Conservation (phyloP, 2,888 invertebrate genomes). For the Baccha elongata region DNA sequence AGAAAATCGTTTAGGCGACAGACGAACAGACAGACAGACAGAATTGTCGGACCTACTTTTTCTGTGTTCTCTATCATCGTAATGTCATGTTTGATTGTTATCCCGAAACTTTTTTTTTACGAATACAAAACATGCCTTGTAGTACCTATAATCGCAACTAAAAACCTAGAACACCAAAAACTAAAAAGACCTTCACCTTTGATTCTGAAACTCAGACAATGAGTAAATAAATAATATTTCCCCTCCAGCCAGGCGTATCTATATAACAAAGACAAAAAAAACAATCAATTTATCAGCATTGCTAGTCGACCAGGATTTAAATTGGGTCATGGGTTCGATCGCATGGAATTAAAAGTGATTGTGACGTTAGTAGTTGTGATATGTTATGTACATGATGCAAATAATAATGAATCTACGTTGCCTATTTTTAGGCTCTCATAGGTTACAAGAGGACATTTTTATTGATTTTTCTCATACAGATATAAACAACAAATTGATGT, state of each 20-base stretch:
- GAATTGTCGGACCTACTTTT: too few relatives aligned
- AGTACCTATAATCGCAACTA: too few relatives aligned
- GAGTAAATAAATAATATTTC: not conserved
- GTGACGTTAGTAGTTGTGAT: not conserved
- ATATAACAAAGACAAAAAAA: too few relatives aligned
- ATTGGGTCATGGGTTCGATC: constrained; percentile 37
- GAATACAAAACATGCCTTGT: too few relatives aligned
- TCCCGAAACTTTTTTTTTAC: too few relatives aligned
- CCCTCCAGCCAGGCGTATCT: not conserved
- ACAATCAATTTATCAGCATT: constrained; percentile 8
- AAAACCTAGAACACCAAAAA: not conserved
- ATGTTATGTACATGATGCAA: not conserved
- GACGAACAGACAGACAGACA: too few relatives aligned
- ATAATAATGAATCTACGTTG: constrained; percentile 14
- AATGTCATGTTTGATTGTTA: too few relatives aligned
- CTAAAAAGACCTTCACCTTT: not conserved
- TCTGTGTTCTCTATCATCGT: too few relatives aligned
- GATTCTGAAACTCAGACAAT: not conserved
- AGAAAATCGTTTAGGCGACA: too few relatives aligned
- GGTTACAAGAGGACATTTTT: not conserved
- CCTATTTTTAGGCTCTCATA: constrained; percentile 37
- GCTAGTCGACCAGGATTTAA: not conserved
- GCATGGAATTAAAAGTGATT: not conserved
- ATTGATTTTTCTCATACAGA: not conserved
- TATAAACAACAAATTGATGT: constrained; percentile 2